Conservation (phyloP, 2,113 vertebrate species). For the Rhizomys pruinosus region DNA sequence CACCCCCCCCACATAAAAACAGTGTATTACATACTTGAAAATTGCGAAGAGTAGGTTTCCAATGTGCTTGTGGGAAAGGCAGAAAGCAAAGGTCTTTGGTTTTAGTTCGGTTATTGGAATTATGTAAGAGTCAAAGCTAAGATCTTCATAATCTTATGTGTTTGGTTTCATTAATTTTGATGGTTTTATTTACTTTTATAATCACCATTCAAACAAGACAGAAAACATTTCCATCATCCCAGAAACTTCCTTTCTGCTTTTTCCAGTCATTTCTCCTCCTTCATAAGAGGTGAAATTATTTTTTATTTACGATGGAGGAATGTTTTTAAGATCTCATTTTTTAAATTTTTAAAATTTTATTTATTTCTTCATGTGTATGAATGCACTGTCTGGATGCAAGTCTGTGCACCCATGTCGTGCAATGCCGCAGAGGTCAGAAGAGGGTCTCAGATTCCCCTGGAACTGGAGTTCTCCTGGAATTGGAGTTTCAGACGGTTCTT, state of each 20-base stretch:
- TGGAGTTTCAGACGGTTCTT: too few relatives aligned
- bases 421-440: too few relatives aligned
- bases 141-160: too few relatives aligned
- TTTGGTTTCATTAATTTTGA: background rate
- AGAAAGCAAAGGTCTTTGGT: background rate
- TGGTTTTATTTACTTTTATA: background rate
- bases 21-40: background rate
- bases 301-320: background rate
- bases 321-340: background rate
- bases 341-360: too few relatives aligned
- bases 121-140: too few relatives aligned
- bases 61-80: background rate
- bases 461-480: too few relatives aligned
- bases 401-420: too few relatives aligned
- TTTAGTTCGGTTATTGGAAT: too few relatives aligned
- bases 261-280: background rate
- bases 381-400: too few relatives aligned
- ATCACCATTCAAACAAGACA: background rate
- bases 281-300: background rate
- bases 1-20: too few relatives aligned
- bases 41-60: background rate
- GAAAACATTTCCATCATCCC: constrained; percentile 21
- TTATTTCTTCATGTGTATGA: too few relatives aligned
- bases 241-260: background rate
- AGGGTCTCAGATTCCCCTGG: too few relatives aligned